Conservation (phyloP, 2,113 vertebrate genomes). For the Pitta sordida region DNA sequence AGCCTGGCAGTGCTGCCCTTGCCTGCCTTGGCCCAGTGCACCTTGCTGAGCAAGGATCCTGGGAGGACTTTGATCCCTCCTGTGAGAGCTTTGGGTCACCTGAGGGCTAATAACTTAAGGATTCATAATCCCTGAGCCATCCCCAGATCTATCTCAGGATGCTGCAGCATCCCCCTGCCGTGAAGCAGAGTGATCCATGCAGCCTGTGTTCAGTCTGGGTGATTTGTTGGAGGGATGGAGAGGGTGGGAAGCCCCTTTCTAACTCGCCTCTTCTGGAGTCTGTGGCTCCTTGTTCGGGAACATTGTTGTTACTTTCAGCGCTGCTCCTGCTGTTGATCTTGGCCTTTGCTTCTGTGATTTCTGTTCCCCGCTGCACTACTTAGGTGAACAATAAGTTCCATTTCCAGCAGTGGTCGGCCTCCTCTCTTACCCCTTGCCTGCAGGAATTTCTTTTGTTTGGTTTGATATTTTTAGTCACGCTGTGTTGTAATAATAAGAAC, state of each 20-base stretch:
- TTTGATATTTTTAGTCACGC: constrained; percentile 64
- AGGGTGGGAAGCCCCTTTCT: neutral
- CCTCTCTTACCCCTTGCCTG: constrained; percentile 62
- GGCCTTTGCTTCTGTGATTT: constrained; percentile 50
- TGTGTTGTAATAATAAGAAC: constrained; percentile 62
- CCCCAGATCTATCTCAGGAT: neutral
- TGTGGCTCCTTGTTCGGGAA: constrained; percentile 23
- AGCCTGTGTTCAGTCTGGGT: neutral
- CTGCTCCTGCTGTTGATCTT: constrained; percentile 52
- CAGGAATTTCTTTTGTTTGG: constrained; percentile 60
- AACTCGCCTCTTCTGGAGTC: neutral
- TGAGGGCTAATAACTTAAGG: neutral
- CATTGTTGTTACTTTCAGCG: constrained; percentile 6
- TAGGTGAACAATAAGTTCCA: constrained; percentile 61
- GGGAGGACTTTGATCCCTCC: neutral
- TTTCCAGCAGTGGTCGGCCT: constrained; percentile 57
- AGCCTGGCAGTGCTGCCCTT: neutral
- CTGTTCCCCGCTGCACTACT: constrained; percentile 33
- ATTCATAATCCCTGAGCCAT: rapidly evolving
- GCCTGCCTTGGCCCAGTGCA: neutral
- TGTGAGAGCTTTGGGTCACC: neutral
- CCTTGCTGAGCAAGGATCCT: neutral
- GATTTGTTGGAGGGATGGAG: neutral
- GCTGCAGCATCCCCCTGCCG: neutral
- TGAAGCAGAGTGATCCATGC: neutral